Evolutionary conservation across 2,797 vertebrate species (phyloP).

Genomic region (Rhinogobio ventralis): DNA sequence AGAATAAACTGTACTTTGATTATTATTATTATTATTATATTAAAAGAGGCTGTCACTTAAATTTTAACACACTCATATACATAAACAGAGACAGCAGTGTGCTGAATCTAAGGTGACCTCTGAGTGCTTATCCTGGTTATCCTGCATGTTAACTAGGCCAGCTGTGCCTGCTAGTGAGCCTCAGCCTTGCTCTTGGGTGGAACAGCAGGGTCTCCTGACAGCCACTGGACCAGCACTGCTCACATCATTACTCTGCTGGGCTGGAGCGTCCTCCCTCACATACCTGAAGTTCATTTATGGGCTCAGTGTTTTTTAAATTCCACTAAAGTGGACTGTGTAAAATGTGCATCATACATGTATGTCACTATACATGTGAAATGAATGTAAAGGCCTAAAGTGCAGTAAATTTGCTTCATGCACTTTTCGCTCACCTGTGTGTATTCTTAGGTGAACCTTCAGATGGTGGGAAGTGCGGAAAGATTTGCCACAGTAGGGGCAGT

Average conservation of each 20-base stretch:
- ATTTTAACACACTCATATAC: not conserved
- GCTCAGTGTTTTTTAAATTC: conserved; percentile 12
- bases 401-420: not conserved
- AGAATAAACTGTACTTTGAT: not conserved
- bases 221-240: conserved; percentile 62
- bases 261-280: conserved; percentile 48
- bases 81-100: conserved; percentile 35
- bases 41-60: not conserved
- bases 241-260: conserved; percentile 75
- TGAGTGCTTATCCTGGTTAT: conserved; percentile 67
- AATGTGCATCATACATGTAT: not conserved
- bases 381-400: not conserved
- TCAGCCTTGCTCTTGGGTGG: conserved; percentile 61
- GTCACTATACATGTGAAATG: not conserved
- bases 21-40: not conserved
- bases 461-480: conserved; percentile 98
- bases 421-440: conserved; percentile 94
- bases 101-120: conserved; percentile 66
- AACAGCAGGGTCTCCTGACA: conserved; percentile 57
- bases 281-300: conserved; percentile 58
- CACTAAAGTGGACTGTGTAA: not conserved
- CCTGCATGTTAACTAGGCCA: conserved; percentile 75
- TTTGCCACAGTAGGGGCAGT: conserved; percentile 98
- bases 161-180: conserved; percentile 70
- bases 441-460: conserved; percentile 98